phyloP scores from a whole-genome alignment of 2,888 invertebrate genomes.

The Tiphia femorata region DNA sequence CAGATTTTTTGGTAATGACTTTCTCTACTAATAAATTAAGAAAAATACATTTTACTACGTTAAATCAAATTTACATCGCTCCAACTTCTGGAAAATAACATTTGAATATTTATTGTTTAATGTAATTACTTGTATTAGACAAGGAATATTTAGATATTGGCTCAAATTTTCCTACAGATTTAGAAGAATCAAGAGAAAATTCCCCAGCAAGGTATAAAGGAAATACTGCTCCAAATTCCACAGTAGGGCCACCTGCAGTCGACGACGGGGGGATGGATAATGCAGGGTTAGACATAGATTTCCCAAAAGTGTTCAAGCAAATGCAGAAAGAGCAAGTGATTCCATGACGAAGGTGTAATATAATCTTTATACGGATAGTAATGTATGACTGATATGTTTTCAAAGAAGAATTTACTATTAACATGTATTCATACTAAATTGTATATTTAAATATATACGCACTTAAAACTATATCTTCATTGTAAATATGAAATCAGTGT shows the following conservation, averaged over 20 bases:
- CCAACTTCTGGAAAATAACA: too few relatives aligned
- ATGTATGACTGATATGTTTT: too few relatives aligned
- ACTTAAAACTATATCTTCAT: too few relatives aligned
- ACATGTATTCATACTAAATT: too few relatives aligned
- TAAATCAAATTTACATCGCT: too few relatives aligned
- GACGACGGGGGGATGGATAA: constrained; percentile 72
- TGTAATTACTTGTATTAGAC: neutral
- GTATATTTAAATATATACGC: too few relatives aligned
- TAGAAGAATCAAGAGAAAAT: constrained; percentile 63
- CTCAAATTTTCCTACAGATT: constrained; percentile 43
- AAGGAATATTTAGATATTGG: neutral
- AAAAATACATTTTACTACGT: neutral
- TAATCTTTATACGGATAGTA: too few relatives aligned
- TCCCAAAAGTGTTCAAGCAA: constrained; percentile 75
- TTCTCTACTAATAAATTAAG: constrained; percentile 7
- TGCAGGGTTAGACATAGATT: constrained; percentile 74
- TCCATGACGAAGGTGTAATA: too few relatives aligned
- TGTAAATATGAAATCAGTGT: too few relatives aligned
- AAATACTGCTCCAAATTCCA: constrained; percentile 27
- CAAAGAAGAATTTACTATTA: too few relatives aligned
- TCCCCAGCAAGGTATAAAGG: constrained; percentile 58
- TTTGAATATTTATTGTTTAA: neutral
- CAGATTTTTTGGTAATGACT: constrained; percentile 57
- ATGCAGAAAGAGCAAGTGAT: constrained; percentile 72
- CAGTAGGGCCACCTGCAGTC: constrained; percentile 23